Percentiles rank a stretch among this genome's conserved stretches.
phyloP scores from a whole-genome alignment of 2,113 vertebrate species.

The Saccopteryx bilineata region DNA sequence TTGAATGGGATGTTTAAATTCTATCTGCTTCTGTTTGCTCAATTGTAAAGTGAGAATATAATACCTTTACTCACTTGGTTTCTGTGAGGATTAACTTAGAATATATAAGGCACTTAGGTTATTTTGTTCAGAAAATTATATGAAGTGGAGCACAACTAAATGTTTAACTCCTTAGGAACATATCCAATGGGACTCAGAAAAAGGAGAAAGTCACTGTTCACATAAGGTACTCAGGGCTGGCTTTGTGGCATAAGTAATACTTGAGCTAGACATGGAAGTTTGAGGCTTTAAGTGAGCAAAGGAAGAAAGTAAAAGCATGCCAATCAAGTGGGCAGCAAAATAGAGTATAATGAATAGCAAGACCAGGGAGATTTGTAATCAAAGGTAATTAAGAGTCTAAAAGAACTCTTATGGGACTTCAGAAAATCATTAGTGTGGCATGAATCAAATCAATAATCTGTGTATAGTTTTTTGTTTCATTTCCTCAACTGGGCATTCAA shows the following conservation, averaged over 20 bases:
- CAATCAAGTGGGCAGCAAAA: slow-evolving; percentile 39
- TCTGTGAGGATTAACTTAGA: slow-evolving; percentile 48
- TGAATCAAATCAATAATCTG: slow-evolving; percentile 64
- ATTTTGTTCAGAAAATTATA: slow-evolving; percentile 51
- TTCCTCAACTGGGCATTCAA: slow-evolving; percentile 46
- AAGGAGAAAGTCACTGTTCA: background rate
- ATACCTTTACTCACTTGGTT: slow-evolving; percentile 7
- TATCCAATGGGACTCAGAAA: background rate
- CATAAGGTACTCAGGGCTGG: background rate
- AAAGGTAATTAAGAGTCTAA: slow-evolving; percentile 40
- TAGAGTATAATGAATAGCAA: background rate
- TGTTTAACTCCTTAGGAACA: slow-evolving; percentile 1
- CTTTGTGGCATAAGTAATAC: background rate
- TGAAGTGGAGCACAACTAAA: background rate
- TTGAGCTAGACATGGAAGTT: background rate
- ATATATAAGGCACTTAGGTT: slow-evolving; percentile 45
- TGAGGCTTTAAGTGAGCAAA: background rate
- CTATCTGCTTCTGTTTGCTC: slow-evolving; percentile 5
- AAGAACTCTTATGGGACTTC: slow-evolving; percentile 14
- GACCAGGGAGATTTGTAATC: background rate
- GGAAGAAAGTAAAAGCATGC: background rate
- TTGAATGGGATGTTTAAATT: slow-evolving; percentile 31
- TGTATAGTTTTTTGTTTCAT: slow-evolving; percentile 57
- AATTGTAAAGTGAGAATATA: slow-evolving; percentile 53
- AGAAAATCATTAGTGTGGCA: slow-evolving; percentile 67